phyloP scores from a whole-genome alignment of 37 sponge, comb jelly and placozoan genomes.

The Halisarca cf. caerulea region DNA sequence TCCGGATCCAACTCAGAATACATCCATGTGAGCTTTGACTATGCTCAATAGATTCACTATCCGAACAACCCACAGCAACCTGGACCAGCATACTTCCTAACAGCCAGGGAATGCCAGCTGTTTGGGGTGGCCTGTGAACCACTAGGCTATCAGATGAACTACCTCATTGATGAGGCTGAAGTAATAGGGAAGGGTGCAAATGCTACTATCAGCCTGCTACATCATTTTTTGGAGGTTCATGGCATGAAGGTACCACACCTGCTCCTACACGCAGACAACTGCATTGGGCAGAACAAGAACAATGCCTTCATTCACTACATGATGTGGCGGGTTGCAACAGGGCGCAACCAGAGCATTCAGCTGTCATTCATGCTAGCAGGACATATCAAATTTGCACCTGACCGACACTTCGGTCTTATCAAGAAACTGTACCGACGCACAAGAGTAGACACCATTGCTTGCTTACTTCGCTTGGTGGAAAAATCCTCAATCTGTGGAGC shows the following conservation, averaged over 20 bases:
- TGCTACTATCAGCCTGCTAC: not conserved
- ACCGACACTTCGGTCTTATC: not conserved
- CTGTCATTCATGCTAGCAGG: slow-evolving; percentile 13
- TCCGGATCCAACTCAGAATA: too few species aligned
- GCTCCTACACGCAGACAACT: not conserved
- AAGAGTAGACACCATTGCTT: not conserved
- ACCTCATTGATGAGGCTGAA: slow-evolving; percentile 20
- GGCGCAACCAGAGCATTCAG: not conserved
- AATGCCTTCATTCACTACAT: not conserved
- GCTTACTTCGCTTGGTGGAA: not conserved
- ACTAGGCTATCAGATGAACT: not conserved
- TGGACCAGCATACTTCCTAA: slow-evolving; percentile 23
- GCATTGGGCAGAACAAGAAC: slow-evolving; percentile 17
- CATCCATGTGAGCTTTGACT: slow-evolving; percentile 29
- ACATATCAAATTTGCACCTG: slow-evolving; percentile 14
- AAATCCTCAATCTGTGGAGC: not conserved
- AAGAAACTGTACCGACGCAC: not conserved
- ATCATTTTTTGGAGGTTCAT: not conserved
- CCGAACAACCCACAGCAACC: slow-evolving; percentile 31
- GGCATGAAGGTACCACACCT: not conserved
- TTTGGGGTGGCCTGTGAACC: slow-evolving; percentile 31
- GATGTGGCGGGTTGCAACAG: not conserved
- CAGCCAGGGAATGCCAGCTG: slow-evolving; percentile 12
- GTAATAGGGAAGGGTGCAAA: slow-evolving; percentile 16
- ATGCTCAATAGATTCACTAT: not conserved